phyloP scores from a whole-genome alignment of 1,140 invertebrate genomes.

The Uloborus diversus region DNA sequence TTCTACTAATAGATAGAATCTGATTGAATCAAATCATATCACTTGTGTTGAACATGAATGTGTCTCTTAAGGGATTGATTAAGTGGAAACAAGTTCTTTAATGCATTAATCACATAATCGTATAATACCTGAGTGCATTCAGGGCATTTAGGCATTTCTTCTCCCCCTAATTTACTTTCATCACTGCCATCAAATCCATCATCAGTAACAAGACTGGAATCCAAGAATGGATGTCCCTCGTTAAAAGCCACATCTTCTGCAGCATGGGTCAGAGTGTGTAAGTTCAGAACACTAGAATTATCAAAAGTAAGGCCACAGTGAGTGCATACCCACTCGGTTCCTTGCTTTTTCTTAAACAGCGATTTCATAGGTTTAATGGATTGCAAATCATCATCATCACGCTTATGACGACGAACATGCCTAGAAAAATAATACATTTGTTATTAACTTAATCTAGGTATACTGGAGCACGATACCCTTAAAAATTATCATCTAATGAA shows the following conservation, averaged over 20 bases:
- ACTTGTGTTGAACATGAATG: no score
- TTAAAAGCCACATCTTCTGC: slow-evolving; percentile 64
- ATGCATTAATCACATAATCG: no score
- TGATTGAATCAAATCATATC: no score
- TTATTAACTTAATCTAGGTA: slow-evolving; percentile 16
- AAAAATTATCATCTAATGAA: no score
- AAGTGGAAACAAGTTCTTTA: no score
- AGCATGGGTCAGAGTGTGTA: slow-evolving; percentile 70
- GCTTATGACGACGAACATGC: slow-evolving; percentile 52
- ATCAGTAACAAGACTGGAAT: slow-evolving; percentile 58
- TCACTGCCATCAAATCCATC: slow-evolving; percentile 58
- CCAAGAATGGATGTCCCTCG: slow-evolving; percentile 56
- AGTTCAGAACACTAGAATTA: slow-evolving; percentile 69
- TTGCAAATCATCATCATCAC: slow-evolving; percentile 59
- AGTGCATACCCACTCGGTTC: slow-evolving; percentile 70
- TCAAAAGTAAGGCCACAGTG: slow-evolving; percentile 71
- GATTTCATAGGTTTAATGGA: slow-evolving; percentile 62
- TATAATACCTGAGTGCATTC: slow-evolving; percentile 65
- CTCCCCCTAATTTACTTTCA: slow-evolving; percentile 59
- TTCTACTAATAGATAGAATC: no score
- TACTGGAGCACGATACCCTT: no score
- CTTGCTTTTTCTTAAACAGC: slow-evolving; percentile 62
- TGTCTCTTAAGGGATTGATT: no score
- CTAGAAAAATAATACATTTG: slow-evolving; percentile 15
- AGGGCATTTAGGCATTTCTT: slow-evolving; percentile 63